phyloP scores from a whole-genome alignment of 2,888 invertebrate genomes.

The Harpalus rubripes region DNA sequence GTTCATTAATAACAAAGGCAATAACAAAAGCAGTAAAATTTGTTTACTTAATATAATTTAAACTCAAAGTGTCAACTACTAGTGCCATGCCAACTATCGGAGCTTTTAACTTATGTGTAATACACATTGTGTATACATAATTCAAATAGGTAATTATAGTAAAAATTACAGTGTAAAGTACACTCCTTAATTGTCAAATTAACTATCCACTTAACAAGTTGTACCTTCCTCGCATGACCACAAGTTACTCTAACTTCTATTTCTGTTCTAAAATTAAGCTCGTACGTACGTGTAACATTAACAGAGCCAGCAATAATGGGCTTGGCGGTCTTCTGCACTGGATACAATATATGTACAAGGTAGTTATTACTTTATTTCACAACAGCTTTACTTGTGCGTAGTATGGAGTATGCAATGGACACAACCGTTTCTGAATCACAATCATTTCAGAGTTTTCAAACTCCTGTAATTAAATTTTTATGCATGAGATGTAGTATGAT shows the following conservation, averaged over 20 bases:
- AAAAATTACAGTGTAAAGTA: neutral
- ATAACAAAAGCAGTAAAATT: too few relatives aligned
- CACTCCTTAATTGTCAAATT: constrained; percentile 1
- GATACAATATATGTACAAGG: neutral
- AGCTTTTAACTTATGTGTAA: too few relatives aligned
- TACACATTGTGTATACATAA: too few relatives aligned
- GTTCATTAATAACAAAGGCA: too few relatives aligned
- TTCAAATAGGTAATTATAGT: too few relatives aligned
- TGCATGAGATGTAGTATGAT: constrained; percentile 2
- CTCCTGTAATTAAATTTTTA: constrained; percentile 50
- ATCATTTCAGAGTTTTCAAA: constrained; percentile 43
- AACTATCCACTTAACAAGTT: neutral
- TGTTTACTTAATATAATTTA: too few relatives aligned
- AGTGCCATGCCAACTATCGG: too few relatives aligned
- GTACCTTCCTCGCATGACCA: neutral
- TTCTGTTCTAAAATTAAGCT: constrained; percentile 13
- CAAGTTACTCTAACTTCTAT: constrained; percentile 12
- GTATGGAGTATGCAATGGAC: too few relatives aligned
- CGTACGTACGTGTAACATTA: constrained; percentile 24
- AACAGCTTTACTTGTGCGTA: neutral
- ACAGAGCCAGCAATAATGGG: constrained; percentile 21
- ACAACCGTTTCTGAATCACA: neutral
- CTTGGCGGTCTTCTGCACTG: neutral
- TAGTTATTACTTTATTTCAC: constrained; percentile 19
- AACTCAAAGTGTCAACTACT: too few relatives aligned